These are phyloP conservation scores for Antheraea assamensis DNA, from an alignment of 2,888 invertebrate species.

Conservation along the genomic window DNA sequence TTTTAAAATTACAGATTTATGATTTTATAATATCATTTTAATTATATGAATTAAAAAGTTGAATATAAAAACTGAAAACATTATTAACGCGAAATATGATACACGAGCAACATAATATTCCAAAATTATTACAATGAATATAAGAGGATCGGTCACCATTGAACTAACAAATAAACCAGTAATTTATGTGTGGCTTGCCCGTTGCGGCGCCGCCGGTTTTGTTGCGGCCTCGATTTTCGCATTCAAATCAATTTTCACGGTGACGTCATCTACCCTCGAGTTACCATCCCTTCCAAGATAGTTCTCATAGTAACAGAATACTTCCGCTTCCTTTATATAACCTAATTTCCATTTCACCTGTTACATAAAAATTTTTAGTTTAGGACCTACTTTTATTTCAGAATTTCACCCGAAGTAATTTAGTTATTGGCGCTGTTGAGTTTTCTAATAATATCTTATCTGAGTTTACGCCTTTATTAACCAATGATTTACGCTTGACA, in stretches of 20 bases:
- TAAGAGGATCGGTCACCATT: conserved; percentile 52
- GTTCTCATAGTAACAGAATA: conserved; percentile 56
- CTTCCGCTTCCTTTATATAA: conserved; percentile 55
- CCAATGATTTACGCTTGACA: conserved; percentile 35
- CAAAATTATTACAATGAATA: conserved; percentile 49
- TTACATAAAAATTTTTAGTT: neutral
- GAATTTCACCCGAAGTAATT: conserved; percentile 16
- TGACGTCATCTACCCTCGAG: conserved; percentile 61
- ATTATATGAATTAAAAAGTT: neutral
- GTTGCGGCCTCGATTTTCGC: conserved; percentile 72
- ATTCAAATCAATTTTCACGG: conserved; percentile 75
- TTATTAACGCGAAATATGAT: neutral
- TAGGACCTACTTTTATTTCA: neutral
- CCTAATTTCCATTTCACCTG: conserved; percentile 28
- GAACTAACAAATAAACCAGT: conserved; percentile 38
- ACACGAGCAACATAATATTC: conserved; percentile 36
- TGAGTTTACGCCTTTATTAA: conserved; percentile 37
- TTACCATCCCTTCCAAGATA: conserved; percentile 27
- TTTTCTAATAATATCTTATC: conserved; percentile 40
- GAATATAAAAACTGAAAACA: neutral
- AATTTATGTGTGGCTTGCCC: conserved; percentile 66
- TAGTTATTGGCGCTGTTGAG: conserved; percentile 28
- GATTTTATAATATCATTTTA: too few relatives aligned
- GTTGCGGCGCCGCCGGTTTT: conserved; percentile 63
- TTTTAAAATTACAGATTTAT: neutral